A percentile compares a stretch with the other conserved stretches of the same genome.
Conservation (phyloP, 2,888 invertebrate genomes). For the Nomada ruficornis region DNA sequence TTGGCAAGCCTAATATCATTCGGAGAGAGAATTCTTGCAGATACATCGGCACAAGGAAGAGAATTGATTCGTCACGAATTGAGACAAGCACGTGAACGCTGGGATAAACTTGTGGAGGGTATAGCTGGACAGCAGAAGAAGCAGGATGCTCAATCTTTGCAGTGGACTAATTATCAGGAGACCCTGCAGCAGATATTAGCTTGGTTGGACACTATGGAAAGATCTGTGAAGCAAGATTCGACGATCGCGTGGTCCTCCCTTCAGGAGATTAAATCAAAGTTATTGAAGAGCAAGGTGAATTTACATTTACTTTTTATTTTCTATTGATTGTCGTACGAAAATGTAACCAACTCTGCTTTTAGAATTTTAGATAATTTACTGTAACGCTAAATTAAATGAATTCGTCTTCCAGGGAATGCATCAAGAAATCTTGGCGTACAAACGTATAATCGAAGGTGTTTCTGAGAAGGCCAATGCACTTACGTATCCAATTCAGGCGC, state of each 20-base stretch:
- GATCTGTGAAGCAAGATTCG: conserved; percentile 89
- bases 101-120: conserved; percentile 94
- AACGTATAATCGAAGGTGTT: conserved; percentile 94
- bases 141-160: conserved; percentile 92
- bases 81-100: conserved; percentile 91
- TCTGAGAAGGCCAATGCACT: conserved; percentile 93
- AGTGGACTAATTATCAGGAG: conserved; percentile 94
- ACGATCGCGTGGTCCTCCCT: conserved; percentile 90
- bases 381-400: not conserved
- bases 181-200: conserved; percentile 91
- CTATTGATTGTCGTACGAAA: not conserved
- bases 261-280: conserved; percentile 93
- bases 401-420: conserved; percentile 87
- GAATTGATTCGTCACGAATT: conserved; percentile 95
- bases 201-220: conserved; percentile 95
- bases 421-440: conserved; percentile 96
- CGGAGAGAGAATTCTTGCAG: conserved; percentile 95
- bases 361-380: not conserved
- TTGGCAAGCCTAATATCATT: conserved; percentile 90
- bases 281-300: conserved; percentile 91
- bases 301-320: not conserved
- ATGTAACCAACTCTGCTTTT: not conserved
- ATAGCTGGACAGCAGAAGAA: conserved; percentile 94
- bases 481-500: conserved; percentile 85
- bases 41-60: conserved; percentile 95